Percentiles rank a stretch among this genome's conserved stretches.
Evolutionary conservation across 2,797 vertebrate genomes (phyloP).

Genomic region (Geotrypetes seraphini): DNA sequence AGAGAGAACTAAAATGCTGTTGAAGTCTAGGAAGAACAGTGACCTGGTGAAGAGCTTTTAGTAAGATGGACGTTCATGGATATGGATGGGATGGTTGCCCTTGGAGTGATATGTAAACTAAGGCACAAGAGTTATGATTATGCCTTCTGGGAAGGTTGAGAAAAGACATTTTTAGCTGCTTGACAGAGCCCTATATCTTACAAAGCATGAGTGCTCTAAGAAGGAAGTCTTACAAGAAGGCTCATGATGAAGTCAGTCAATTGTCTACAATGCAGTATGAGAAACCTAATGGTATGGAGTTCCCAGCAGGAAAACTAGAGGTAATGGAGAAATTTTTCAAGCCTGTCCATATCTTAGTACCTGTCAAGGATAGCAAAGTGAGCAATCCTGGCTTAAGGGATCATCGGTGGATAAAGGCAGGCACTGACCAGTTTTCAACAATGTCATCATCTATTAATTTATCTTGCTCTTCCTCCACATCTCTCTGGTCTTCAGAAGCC

Average conservation of each 20-base stretch:
- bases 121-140: no score
- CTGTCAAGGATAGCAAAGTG: slow-evolving; percentile 10
- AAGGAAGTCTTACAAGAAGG: slow-evolving; percentile 5
- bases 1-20: no score
- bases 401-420: slow-evolving; percentile 18
- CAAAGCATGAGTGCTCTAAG: background rate
- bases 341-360: slow-evolving; percentile 49
- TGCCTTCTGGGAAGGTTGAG: no score
- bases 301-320: slow-evolving; percentile 11
- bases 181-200: background rate
- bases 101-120: no score
- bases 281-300: background rate
- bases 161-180: no score
- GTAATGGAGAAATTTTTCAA: slow-evolving; percentile 49
- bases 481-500: slow-evolving; percentile 43
- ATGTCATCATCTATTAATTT: slow-evolving; percentile 37
- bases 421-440: slow-evolving; percentile 34
- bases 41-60: no score
- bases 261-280: background rate
- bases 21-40: no score
- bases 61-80: no score
- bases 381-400: background rate
- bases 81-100: no score
- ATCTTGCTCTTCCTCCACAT: slow-evolving; percentile 32
- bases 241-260: background rate